Evolutionary conservation across 2,888 invertebrate species (phyloP), one percentile per base, ranked within the genome.

Genomic region (Lasioglossum pauxillum): DNA sequence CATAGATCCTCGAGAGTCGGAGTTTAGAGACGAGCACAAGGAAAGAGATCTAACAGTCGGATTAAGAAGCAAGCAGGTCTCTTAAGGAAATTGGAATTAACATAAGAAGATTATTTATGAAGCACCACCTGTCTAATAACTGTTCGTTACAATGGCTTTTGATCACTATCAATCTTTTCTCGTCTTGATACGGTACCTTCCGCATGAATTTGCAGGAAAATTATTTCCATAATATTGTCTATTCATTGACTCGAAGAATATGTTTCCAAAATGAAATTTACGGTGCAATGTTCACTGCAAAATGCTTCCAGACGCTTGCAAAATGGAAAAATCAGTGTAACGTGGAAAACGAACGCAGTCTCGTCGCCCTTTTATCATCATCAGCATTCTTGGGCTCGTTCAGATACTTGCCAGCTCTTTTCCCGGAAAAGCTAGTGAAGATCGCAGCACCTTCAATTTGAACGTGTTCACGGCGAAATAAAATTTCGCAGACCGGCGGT

Each of bases 391-490:
- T 53, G 8, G n/a, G 38, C 0, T 23, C 23, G n/a, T 53, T 53
- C 53, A 38, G 23, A 53, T 38, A 35, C 57, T 27, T 2, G n/a
- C 35, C 27, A 3, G 14, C 12, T 69, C 35, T 49, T 78, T 80
- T 8, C n/a, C 14, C n/a, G 14, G 19, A 31, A n/a, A 53, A 64
- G 46, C 23, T 4, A 19, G 12, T 31, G 73, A 46, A 57, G 67
- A 74, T 71, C 44, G 31, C 53, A 4, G 46, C 60, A 82, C 41
- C 57, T n/a, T 60, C 27, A 38, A 60, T 74, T 78, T n/a, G 14
- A 12, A 49, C 19, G 73, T 53, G 69, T 78, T 78, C 49, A 83
- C 74, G 60, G 46, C 16, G 46, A 73, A 78, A 67, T 49, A 35
- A 49, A 49, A 46, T 46, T 74, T 69, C 46, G 23, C 41, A 49